Base-by-base conservation (phyloP, 2,888 invertebrate species). In the Shargacucullia verbasci region DNA sequence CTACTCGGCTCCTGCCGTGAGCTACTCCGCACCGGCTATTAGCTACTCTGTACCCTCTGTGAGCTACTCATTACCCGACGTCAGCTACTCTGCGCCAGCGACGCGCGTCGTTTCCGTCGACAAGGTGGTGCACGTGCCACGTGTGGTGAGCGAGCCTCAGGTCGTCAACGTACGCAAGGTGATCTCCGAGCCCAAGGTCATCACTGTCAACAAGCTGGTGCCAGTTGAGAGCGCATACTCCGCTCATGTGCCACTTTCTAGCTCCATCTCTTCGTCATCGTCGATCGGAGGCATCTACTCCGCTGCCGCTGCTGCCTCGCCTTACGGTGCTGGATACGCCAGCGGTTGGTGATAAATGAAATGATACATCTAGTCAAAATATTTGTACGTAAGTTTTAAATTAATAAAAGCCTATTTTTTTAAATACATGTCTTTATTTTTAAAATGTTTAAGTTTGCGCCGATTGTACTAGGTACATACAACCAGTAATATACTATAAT, bases 71-170 rank as follows among this genome's bases (percentile, higher is more conserved):
- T 11, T 25, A 0, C 33, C 59, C 0, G 25, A 37, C 1, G 2
- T 33, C 20, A 11, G 25, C 25, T 49, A 40, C 40, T 45, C 45
- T 0, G 34, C 50, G 9, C 52, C 64, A 10, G 41, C 66, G 10
- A 12, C 50, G 1, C 49, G 40, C 15, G 47, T 65, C 8, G 11
- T 73, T 10, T 15, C 49, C 6, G 53, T 70, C 12, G 56, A 46
- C 14, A 73, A 70, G 43, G 70, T 68, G 6, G 73, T 73, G 29
- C 44, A 68, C 10, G 73, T 70, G 38, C 68, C 54, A 35, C 73
- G 73, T 6, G 73, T 70, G 50, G 46, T 73, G 0, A 49, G 35
- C 10, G 72, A 66, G 13, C 72, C 72, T 13, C 54, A 72, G 40
- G 72, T 73, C 4, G 54, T 72, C 11, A 14, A 59, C n/a, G 72